Base-by-base conservation (phyloP, 2,113 vertebrate species). In the Carassius gibelio region DNA sequence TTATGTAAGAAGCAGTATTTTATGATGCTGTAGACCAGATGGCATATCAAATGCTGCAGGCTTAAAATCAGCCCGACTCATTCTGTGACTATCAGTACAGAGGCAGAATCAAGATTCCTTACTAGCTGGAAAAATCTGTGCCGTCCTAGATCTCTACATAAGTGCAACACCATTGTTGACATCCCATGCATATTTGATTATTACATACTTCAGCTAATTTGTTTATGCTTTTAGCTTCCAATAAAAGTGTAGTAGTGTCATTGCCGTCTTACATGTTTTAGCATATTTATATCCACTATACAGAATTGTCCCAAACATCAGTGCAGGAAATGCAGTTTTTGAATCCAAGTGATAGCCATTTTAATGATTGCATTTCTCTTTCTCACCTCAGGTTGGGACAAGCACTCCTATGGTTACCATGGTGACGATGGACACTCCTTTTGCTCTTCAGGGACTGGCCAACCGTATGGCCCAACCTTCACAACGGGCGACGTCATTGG, bases 391-490 rank as follows among this genome's bases (percentile, higher is more conserved):
- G 97, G 98, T 89, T 99, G 98, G 98, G 98, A 99, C 93, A 99
- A 99, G 86, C 97, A 99, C 93, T 99, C 98, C 1, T 99, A 99
- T 84, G 98, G 98, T 93, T 99, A 99, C 94, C 98, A 99, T 0
- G 98, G 98, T 7, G 98, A 99, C 0, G 98, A 99, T 2, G 97
- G 98, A 84, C 97, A 99, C 95, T 99, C 97, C 91, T 99, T 99
- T 94, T 99, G 98, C 84, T 99, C 97, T 74, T 99, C 98, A 0
- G 98, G 98, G 85, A 99, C 98, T 5, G 98, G 98, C 85, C 98
- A 99, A 86, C 97, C 98, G 3, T 99, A 99, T 0, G 98, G 98
- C 75, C 98, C 98, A 9, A 99, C 98, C 0, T 99, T 99, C 94
- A 99, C 98, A 88, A 99, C 98, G 0, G 98, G 98, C 36, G 98